Base-by-base conservation (phyloP, 1,140 invertebrate genomes). In the Musca domestica region DNA sequence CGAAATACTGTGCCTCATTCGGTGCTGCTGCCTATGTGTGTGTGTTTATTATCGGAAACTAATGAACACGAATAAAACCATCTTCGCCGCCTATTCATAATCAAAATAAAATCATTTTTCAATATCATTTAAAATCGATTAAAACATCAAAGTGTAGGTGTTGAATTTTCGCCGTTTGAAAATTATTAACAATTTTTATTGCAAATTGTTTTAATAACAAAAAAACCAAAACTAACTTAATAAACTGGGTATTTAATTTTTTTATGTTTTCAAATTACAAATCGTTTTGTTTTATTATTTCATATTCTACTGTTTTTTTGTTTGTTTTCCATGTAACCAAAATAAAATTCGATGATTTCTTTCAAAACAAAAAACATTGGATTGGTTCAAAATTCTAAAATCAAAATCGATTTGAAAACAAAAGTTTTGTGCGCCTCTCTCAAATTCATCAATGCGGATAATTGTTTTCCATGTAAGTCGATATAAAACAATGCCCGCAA, bases 391-490 rank as follows among this genome's bases (percentile, higher is more conserved):
- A 56, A 56, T 17, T 56, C 27, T 56, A n/a, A n/a, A n/a, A n/a
- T n/a, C 17, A 49, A 66, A 49, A 51, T n/a, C n/a, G n/a, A n/a
- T 4, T 48, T 1, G 17, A 52, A 54, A 52, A 27, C 58, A 34
- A 67, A 67, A 80, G 78, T 81, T 76, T 61, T 79, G 71, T 75
- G 76, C 74, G 70, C 75, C 74, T 75, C 75, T 72, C 71, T 70
- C 71, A 80, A 79, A 74, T 74, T 76, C 72, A 73, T 72, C 70
- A 71, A 69, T 71, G 76, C 76, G 68, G 78, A 81, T 73, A 81
- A 81, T 80, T 81, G 78, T 73, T 81, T 81, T 78, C 78, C 78
- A 81, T 76, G 78, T 81, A 81, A 81, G 78, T 81, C 34, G 12
- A 41, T 76, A 70, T 65, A 65, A 69, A 74, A 71, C 17, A 63